phyloP scores from a whole-genome alignment of 2,888 invertebrate species.

The Pegoplata infirma region DNA sequence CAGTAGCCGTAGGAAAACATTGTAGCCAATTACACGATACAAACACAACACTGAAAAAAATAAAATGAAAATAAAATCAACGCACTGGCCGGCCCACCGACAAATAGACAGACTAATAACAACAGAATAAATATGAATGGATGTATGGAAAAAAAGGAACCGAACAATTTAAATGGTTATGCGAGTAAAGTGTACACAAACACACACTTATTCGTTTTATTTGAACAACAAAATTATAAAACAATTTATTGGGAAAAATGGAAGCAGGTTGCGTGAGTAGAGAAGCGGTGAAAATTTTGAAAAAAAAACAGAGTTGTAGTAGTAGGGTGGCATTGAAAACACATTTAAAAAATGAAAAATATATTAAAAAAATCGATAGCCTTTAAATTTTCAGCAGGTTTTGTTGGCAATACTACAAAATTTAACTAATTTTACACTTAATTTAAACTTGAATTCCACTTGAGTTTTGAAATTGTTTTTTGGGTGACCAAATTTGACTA shows the following conservation, averaged over 20 bases:
- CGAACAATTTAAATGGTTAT: background rate
- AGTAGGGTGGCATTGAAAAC: too few species aligned
- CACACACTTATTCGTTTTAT: background rate
- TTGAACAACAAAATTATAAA: background rate
- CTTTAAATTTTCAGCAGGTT: too few species aligned
- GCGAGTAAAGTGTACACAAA: background rate
- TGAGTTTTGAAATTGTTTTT: too few species aligned
- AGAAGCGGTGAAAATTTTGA: too few species aligned
- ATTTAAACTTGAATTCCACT: too few species aligned
- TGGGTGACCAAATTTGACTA: too few species aligned
- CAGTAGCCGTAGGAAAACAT: background rate
- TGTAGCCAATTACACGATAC: slow-evolving; percentile 21
- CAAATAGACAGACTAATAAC: background rate
- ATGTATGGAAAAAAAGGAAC: background rate
- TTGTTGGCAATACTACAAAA: too few species aligned
- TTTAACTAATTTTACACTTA: too few species aligned
- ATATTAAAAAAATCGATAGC: too few species aligned
- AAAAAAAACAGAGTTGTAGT: too few species aligned
- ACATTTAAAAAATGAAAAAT: too few species aligned
- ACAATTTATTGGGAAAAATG: background rate
- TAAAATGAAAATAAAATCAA: background rate
- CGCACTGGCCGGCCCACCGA: background rate
- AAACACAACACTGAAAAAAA: background rate
- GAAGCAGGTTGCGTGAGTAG: background rate
- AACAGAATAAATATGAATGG: background rate